These are phyloP conservation scores for Gymnocheta viridis DNA, from an alignment of 2,888 invertebrate genomes.

Conservation along the genomic window DNA sequence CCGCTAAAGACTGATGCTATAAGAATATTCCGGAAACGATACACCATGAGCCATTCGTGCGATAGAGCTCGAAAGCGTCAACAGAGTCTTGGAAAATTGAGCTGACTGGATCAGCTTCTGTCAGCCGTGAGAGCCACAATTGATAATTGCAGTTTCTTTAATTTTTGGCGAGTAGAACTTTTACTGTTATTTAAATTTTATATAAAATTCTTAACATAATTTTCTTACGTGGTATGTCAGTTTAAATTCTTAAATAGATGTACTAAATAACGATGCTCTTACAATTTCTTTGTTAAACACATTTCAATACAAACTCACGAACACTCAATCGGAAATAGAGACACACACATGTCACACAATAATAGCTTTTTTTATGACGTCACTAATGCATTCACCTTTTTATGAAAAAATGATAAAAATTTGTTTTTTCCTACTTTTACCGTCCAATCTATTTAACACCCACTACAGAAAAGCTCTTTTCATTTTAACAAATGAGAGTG, in stretches of 20 bases:
- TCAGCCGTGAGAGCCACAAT: too few species aligned
- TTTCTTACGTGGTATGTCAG: neutral
- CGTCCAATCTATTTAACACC: constrained; percentile 31
- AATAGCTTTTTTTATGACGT: constrained; percentile 71
- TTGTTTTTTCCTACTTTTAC: neutral
- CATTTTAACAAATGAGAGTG: neutral
- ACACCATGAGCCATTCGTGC: too few species aligned
- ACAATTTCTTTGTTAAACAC: constrained; percentile 46
- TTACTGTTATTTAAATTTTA: neutral
- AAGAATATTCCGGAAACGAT: too few species aligned
- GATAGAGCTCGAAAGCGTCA: too few species aligned
- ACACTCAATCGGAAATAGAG: neutral
- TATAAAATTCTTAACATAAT: neutral
- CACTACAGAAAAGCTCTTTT: constrained; percentile 35
- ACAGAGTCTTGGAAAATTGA: too few species aligned
- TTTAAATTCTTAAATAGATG: constrained; percentile 52
- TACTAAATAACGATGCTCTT: constrained; percentile 54
- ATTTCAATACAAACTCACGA: neutral
- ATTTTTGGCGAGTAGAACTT: neutral
- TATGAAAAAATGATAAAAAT: neutral
- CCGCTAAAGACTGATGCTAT: too few species aligned
- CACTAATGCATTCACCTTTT: constrained; percentile 69
- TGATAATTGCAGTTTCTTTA: too few species aligned
- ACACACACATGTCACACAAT: neutral
- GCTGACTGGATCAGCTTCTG: too few species aligned